A percentile compares a stretch with the other conserved stretches of the same genome.
Evolutionary conservation across 2,888 invertebrate genomes (phyloP).

Genomic region (Nomada ruficornis): DNA sequence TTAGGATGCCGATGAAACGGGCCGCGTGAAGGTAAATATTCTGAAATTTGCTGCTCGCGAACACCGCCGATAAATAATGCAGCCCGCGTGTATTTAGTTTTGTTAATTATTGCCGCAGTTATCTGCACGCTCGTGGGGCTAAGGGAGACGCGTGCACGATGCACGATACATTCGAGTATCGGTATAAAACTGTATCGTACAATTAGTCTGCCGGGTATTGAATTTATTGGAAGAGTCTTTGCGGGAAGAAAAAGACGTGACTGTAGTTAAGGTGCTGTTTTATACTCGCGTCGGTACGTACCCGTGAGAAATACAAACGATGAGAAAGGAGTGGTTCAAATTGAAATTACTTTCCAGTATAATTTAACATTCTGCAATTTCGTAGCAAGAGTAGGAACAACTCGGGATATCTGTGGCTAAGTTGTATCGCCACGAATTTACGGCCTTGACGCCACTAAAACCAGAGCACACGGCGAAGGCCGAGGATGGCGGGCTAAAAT

Average conservation of each 20-base stretch:
- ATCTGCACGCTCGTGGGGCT: constrained; percentile 34
- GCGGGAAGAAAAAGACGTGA: neutral
- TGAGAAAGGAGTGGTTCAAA: too few relatives aligned
- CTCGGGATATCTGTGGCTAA: too few relatives aligned
- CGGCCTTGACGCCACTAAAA: too few relatives aligned
- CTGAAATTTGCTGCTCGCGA: constrained; percentile 69
- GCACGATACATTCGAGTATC: neutral
- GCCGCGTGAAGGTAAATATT: constrained; percentile 66
- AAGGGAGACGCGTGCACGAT: constrained; percentile 7
- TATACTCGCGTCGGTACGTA: neutral
- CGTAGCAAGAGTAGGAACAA: too few relatives aligned
- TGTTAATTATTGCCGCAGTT: constrained; percentile 65
- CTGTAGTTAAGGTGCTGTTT: neutral
- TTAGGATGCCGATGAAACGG: constrained; percentile 74
- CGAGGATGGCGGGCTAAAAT: constrained; percentile 33
- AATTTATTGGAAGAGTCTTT: constrained; percentile 3
- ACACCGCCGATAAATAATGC: constrained; percentile 67
- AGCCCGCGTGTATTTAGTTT: constrained; percentile 64
- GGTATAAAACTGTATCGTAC: neutral
- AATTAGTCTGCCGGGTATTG: neutral
- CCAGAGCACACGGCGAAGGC: neutral
- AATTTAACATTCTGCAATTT: too few relatives aligned
- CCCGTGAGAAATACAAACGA: too few relatives aligned
- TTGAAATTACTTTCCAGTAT: too few relatives aligned
- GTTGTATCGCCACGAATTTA: too few relatives aligned